A percentile compares a stretch with the other conserved stretches of the same genome.
Evolutionary conservation across 2,113 vertebrate species (phyloP).

Genomic region (Fregata magnificens): DNA sequence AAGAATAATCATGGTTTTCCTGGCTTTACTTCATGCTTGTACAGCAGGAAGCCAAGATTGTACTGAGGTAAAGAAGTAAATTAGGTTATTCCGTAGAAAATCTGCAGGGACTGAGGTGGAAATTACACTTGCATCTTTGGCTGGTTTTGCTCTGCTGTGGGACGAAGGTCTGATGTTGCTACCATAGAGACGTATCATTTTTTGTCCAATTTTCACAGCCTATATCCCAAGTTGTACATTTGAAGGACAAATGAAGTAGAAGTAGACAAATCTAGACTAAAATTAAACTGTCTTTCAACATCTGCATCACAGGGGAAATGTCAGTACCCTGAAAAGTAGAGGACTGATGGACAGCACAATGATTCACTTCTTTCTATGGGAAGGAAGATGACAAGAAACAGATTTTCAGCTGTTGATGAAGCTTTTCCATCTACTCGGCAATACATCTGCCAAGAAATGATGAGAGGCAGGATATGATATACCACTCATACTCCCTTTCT

Average conservation of each 20-base stretch:
- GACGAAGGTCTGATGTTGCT: constrained; percentile 2
- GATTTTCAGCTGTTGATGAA: constrained; percentile 70
- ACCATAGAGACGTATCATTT: constrained; percentile 21
- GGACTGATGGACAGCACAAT: constrained; percentile 62
- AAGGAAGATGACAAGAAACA: constrained; percentile 78
- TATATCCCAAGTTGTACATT: not conserved
- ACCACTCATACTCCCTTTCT: constrained; percentile 17
- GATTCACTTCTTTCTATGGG: constrained; percentile 59
- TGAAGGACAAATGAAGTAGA: constrained; percentile 59
- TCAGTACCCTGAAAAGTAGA: constrained; percentile 17
- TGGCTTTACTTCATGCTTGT: constrained; percentile 42
- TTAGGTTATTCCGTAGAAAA: constrained; percentile 15
- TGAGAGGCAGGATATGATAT: constrained; percentile 68
- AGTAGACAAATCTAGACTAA: constrained; percentile 23
- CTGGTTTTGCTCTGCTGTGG: not conserved
- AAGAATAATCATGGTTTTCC: constrained; percentile 45
- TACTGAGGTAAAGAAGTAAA: constrained; percentile 34
- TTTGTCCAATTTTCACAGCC: constrained; percentile 24
- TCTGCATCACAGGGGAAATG: constrained; percentile 66
- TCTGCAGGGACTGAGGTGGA: constrained; percentile 28
- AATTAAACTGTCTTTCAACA: constrained; percentile 70
- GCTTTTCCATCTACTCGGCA: constrained; percentile 68
- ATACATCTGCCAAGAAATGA: constrained; percentile 70
- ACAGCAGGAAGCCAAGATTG: constrained; percentile 13
- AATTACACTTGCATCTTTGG: constrained; percentile 41